Conservation (phyloP, 2,113 vertebrate species). For the Eublepharis macularius region DNA sequence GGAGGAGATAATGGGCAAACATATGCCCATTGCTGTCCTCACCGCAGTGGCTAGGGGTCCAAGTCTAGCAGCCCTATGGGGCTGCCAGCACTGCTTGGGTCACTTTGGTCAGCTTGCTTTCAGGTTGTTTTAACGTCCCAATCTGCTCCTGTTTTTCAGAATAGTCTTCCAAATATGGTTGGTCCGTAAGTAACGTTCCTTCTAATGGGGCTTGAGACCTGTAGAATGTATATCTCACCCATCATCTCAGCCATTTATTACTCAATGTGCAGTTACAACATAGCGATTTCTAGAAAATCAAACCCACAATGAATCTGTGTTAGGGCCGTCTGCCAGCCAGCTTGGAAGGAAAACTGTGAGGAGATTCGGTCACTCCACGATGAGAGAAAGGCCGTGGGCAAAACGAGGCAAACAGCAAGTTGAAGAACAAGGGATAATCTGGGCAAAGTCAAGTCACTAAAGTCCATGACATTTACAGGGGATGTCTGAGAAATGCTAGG, state of each 20-base stretch:
- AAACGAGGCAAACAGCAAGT: background rate
- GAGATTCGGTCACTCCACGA: background rate
- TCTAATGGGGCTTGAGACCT: too few relatives aligned
- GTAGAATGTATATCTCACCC: background rate
- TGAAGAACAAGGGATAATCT: background rate
- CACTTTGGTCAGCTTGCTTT: too few relatives aligned
- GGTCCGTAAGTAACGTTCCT: too few relatives aligned
- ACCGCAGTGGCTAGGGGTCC: too few relatives aligned
- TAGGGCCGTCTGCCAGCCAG: too few relatives aligned
- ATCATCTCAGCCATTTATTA: background rate
- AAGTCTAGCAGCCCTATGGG: too few relatives aligned
- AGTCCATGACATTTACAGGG: background rate
- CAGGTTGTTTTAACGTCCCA: too few relatives aligned
- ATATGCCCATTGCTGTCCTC: too few relatives aligned
- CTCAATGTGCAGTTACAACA: background rate
- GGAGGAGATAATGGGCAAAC: too few relatives aligned
- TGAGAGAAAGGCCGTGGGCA: background rate
- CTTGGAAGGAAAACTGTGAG: background rate
- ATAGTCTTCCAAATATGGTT: too few relatives aligned
- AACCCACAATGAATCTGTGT: background rate
- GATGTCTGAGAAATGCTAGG: background rate
- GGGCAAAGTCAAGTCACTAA: background rate
- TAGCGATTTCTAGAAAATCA: background rate
- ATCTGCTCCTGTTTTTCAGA: too few relatives aligned
- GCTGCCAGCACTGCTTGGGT: too few relatives aligned